Percentiles rank a stretch among this genome's conserved stretches.
These are phyloP conservation scores for Sparidentex hasta DNA, from an alignment of 2,797 vertebrate species.

Conservation along the genomic window DNA sequence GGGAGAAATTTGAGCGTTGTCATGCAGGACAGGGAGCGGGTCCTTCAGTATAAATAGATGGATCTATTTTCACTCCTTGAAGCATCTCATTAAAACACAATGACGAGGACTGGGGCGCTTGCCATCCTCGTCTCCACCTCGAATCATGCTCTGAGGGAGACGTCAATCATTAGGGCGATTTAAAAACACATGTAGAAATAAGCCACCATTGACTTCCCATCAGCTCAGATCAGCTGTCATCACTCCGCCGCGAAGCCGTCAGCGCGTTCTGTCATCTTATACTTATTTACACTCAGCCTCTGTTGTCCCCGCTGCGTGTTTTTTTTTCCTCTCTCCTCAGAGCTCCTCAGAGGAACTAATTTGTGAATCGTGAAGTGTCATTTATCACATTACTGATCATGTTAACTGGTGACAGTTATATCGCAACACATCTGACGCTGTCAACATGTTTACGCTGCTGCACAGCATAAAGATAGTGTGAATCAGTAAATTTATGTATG, in stretches of 20 bases:
- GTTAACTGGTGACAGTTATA: conserved; percentile 38
- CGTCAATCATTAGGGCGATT: conserved; percentile 52
- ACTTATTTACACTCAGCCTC: conserved; percentile 1
- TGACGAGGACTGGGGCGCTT: conserved; percentile 25
- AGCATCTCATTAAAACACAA: conserved; percentile 41
- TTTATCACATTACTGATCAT: conserved; percentile 52
- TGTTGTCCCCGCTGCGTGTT: neutral
- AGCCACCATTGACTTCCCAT: conserved; percentile 42
- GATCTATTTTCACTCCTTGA: conserved; percentile 52
- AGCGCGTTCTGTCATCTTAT: conserved; percentile 24
- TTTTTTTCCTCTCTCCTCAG: neutral
- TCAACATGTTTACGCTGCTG: neutral
- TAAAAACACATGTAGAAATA: conserved; percentile 46
- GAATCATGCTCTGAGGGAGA: conserved; percentile 30
- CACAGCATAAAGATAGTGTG: neutral
- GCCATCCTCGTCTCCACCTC: conserved; percentile 20
- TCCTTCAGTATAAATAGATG: conserved; percentile 38
- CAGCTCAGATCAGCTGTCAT: conserved; percentile 56
- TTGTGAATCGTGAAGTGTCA: conserved; percentile 21
- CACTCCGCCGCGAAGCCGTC: conserved; percentile 21
- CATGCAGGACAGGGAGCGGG: neutral
- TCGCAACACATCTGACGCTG: conserved; percentile 3
- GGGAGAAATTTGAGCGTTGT: neutral
- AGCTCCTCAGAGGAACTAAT: neutral
- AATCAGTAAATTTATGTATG: neutral